These are phyloP conservation scores for Apis dorsata DNA, from an alignment of 1,140 invertebrate genomes.

Conservation along the genomic window DNA sequence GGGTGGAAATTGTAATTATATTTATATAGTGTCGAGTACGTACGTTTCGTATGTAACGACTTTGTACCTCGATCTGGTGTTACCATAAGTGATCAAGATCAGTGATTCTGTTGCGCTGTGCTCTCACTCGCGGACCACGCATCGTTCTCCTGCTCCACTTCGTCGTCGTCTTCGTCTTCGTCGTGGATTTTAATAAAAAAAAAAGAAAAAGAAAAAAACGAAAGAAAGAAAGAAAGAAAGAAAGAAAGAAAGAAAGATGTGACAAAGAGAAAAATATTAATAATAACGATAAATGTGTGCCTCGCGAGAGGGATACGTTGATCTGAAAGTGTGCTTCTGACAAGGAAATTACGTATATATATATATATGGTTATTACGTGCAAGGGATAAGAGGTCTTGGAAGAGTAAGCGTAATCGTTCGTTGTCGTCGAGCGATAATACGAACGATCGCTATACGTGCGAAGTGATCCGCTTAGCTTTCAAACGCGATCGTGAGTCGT, in stretches of 20 bases:
- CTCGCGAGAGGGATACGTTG: slow-evolving; percentile 27
- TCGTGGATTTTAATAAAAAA: slow-evolving; percentile 51
- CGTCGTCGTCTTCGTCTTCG: slow-evolving; percentile 13
- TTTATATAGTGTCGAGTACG: slow-evolving; percentile 22
- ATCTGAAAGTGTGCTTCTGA: slow-evolving; percentile 54
- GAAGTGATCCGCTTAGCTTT: slow-evolving; percentile 14
- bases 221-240: too few species aligned
- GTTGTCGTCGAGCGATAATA: neutral
- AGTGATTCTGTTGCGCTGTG: slow-evolving; percentile 63
- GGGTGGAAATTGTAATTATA: slow-evolving; percentile 25
- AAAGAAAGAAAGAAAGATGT: slow-evolving; percentile 24
- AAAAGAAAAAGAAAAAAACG: neutral
- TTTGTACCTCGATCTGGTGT: slow-evolving; percentile 37
- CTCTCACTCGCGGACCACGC: slow-evolving; percentile 11
- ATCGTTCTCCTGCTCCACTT: neutral
- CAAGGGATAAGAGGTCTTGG: neutral
- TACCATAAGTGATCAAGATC: slow-evolving; percentile 65
- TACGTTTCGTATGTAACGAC: too few species aligned
- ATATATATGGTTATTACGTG: neutral
- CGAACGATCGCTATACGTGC: neutral
- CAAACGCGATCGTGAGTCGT: slow-evolving; percentile 12
- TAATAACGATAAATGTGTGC: slow-evolving; percentile 29
- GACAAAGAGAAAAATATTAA: neutral
- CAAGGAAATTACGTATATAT: slow-evolving; percentile 18
- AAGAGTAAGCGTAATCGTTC: neutral